phyloP scores from a whole-genome alignment of 2,888 invertebrate genomes.

The Plemyria rubiginata region DNA sequence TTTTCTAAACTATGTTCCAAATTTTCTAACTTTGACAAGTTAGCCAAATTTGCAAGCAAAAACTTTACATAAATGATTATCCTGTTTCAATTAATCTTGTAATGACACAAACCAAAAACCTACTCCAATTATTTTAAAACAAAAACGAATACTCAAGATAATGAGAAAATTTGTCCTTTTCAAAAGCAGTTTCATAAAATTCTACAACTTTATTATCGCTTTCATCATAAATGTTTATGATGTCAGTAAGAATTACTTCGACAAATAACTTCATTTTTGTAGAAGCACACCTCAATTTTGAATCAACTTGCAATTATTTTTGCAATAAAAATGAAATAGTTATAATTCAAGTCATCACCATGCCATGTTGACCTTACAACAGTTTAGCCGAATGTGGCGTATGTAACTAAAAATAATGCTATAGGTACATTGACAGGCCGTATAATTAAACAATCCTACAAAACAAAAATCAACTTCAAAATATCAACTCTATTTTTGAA shows the following conservation, averaged over 20 bases:
- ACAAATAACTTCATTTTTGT: slow-evolving; percentile 40
- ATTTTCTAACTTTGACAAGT: no score
- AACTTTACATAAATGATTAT: neutral
- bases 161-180: slow-evolving; percentile 9
- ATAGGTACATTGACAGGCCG: slow-evolving; percentile 15
- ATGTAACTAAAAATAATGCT: slow-evolving; percentile 22
- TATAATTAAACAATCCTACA: slow-evolving; percentile 1
- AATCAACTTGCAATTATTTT: slow-evolving; percentile 22
- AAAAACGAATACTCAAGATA: slow-evolving; percentile 12
- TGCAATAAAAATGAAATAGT: slow-evolving; percentile 32
- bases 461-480: neutral
- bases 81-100: neutral
- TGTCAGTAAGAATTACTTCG: slow-evolving; percentile 30
- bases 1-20: no score
- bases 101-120: neutral
- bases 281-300: slow-evolving; percentile 21
- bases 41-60: no score
- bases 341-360: slow-evolving; percentile 29
- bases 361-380: slow-evolving; percentile 27
- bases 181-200: slow-evolving; percentile 19
- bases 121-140: neutral
- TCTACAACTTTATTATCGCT: slow-evolving; percentile 36
- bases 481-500: slow-evolving; percentile 10
- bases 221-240: slow-evolving; percentile 32
- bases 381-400: slow-evolving; percentile 26